Conservation (phyloP, 2,113 vertebrate species). For the Accipiter cooperii region DNA sequence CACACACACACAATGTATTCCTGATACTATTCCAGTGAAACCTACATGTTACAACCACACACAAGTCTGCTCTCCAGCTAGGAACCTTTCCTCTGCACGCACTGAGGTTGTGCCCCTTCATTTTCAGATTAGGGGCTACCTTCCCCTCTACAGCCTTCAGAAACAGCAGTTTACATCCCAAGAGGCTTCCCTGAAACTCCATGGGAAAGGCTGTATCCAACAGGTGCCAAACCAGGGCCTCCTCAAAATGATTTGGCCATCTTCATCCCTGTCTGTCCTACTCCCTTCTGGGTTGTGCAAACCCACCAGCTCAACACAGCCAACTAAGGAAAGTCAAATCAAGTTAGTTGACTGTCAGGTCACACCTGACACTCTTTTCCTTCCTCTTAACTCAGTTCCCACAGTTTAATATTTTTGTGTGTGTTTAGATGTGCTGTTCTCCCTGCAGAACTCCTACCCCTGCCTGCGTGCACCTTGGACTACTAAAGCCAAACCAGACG, state of each 20-base stretch:
- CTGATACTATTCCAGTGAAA: not conserved
- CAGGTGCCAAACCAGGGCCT: not conserved
- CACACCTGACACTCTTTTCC: not conserved
- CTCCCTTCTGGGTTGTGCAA: not conserved
- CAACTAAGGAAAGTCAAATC: not conserved
- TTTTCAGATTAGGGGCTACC: not conserved
- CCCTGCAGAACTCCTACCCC: not conserved
- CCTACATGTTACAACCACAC: not conserved
- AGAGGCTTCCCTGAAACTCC: not conserved
- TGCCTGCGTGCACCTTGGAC: not conserved
- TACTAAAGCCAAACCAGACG: not conserved
- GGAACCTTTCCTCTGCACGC: not conserved
- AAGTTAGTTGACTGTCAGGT: not conserved
- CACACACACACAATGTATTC: not conserved
- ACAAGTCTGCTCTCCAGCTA: not conserved
- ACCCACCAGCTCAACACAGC: not conserved
- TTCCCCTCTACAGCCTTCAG: not conserved
- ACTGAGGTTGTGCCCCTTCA: not conserved
- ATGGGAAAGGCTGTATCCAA: not conserved
- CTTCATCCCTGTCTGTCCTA: not conserved
- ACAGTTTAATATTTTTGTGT: not conserved
- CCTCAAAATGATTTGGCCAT: not conserved
- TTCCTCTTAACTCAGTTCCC: not conserved
- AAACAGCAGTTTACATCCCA: not conserved
- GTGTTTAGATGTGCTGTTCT: not conserved